Evolutionary conservation across 2,888 invertebrate genomes (phyloP), one percentile per base, ranked within the genome.

Genomic region (Drosophila setosimentum): DNA sequence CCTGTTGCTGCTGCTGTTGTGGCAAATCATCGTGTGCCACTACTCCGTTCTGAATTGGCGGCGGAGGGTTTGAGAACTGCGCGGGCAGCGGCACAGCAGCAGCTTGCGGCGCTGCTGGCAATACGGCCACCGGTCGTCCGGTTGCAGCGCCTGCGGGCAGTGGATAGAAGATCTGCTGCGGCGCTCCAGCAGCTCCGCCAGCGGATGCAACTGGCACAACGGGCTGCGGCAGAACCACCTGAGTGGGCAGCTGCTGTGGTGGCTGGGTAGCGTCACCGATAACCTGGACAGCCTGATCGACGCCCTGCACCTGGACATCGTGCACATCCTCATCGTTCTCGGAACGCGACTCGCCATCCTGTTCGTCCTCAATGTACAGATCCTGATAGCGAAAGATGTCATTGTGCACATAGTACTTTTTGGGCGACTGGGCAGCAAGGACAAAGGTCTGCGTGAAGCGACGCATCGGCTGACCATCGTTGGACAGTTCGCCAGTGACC

Each of bases 381-480:
- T 95, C 98, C 95, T 99, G 99, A 94, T 99, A 99, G 79, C 99
- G 97, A 94, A 99, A 99, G 93, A 99, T 99, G 94, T 99, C 99
- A 94, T 99, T 99, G 94, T 98, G 98, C 73, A 99, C 99, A 93
- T 99, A 99, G 94, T 98, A 99, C 94, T 98, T 98, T 94, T 98
- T 99, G 70, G 99, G 98, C 68, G 97, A 97, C 94, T 99, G 98
- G 73, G 98, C 96, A 74, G 98, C 99, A 93, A 99, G 94, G 68
- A 99, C 99, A 94, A 99, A 98, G 0, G 99, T 99, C 94, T 99
- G 99, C 92, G 99, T 98, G 94, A 99, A 99, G 68, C 99, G 96
- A 30, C 99, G 95, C 98, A 99, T 98, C 63, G 98, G 98, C 92
- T 98, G 97, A 18, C 98, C 98, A 92, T 97, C 98, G 94, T 99